A percentile compares a stretch with the other conserved stretches of the same genome.
Evolutionary conservation across 2,797 vertebrate genomes (phyloP).

Genomic region (Cyclopterus lumpus): DNA sequence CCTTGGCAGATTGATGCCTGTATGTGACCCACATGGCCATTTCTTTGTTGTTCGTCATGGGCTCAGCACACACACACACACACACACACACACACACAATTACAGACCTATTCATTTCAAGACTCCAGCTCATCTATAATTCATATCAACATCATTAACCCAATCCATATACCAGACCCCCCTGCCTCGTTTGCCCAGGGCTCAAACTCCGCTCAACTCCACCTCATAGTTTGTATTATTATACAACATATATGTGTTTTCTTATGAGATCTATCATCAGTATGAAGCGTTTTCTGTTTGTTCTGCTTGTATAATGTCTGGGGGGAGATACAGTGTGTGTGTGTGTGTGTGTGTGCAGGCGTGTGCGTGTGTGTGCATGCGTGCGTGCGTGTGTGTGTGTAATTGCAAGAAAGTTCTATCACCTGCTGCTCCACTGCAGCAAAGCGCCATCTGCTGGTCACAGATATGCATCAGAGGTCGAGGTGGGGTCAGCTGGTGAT

Average conservation of each 20-base stretch:
- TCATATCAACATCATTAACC: constrained; percentile 41
- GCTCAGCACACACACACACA: constrained; percentile 10
- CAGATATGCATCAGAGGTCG: neutral
- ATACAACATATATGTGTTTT: constrained; percentile 37
- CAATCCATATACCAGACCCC: neutral
- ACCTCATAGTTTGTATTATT: constrained; percentile 1
- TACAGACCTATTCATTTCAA: constrained; percentile 27
- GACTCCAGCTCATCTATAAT: constrained; percentile 44
- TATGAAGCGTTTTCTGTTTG: neutral
- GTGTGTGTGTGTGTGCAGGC: too few species aligned
- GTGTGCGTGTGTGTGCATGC: neutral
- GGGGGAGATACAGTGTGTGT: neutral
- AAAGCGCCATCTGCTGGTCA: constrained; percentile 58
- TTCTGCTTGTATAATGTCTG: constrained; percentile 10
- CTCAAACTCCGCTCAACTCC: neutral
- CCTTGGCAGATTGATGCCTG: constrained; percentile 52
- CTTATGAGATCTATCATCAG: constrained; percentile 3
- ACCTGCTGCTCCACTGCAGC: constrained; percentile 6
- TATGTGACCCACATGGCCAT: constrained; percentile 40
- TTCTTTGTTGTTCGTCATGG: constrained; percentile 30
- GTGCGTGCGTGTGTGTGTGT: neutral
- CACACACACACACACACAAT: neutral
- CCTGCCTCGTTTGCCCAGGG: fast-evolving
- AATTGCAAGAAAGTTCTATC: constrained; percentile 16
- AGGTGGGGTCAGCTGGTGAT: constrained; percentile 18